Evolutionary conservation across 2,888 invertebrate species (phyloP).

Genomic region (Drosophila colorata): DNA sequence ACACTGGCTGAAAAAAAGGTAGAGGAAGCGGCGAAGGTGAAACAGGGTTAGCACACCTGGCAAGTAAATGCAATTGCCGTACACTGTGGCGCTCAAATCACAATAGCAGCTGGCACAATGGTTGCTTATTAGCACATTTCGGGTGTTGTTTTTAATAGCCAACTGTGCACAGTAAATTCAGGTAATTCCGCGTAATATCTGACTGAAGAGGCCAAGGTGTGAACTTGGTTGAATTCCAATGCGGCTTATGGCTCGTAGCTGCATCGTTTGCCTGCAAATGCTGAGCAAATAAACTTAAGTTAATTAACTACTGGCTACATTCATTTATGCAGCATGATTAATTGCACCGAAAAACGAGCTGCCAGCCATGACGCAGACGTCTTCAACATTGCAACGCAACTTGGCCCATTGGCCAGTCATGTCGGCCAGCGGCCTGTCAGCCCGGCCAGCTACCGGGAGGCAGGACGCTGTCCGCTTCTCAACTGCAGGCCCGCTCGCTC

Average conservation of each 20-base stretch:
- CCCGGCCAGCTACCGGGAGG: conserved; percentile 67
- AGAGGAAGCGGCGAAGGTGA: background rate
- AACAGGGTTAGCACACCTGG: conserved; percentile 33
- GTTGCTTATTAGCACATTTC: conserved; percentile 64
- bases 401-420: conserved; percentile 34
- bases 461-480: conserved; percentile 42
- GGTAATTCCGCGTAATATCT: conserved; percentile 12
- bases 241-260: conserved; percentile 19
- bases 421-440: conserved; percentile 64
- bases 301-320: conserved; percentile 84
- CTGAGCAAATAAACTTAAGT: conserved; percentile 80
- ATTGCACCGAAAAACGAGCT: conserved; percentile 62
- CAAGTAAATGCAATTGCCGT: conserved; percentile 38
- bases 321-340: conserved; percentile 83
- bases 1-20: background rate
- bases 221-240: conserved; percentile 9
- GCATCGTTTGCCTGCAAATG: conserved; percentile 26
- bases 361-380: conserved; percentile 53
- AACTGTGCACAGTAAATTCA: conserved; percentile 7
- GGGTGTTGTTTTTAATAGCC: conserved; percentile 9
- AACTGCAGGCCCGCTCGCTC: conserved; percentile 8
- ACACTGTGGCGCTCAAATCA: conserved; percentile 40
- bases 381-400: conserved; percentile 25
- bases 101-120: conserved; percentile 64
- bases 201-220: conserved; percentile 28